Conservation (phyloP, 2,888 invertebrate species). For the Cylindroiulus punctatus region DNA sequence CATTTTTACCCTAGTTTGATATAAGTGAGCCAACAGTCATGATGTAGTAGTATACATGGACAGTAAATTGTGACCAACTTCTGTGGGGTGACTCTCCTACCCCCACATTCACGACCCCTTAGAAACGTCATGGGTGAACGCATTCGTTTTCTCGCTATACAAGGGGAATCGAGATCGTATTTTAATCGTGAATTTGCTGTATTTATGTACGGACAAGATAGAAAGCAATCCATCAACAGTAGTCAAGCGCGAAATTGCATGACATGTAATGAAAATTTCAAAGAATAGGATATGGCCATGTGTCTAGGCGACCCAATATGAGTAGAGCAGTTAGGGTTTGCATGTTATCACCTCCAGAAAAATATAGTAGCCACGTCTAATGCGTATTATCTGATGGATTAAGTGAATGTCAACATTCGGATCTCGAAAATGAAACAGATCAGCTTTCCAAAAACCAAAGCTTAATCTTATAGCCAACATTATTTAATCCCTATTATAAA, state of each 20-base stretch:
- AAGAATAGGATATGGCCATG: slow-evolving; percentile 24
- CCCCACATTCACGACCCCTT: neutral
- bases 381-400: neutral
- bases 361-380: neutral
- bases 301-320: neutral
- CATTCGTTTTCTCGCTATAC: slow-evolving; percentile 16
- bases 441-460: neutral
- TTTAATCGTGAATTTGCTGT: slow-evolving; percentile 43
- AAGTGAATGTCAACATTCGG: neutral
- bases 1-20: too few relatives aligned
- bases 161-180: slow-evolving; percentile 37
- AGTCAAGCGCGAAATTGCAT: slow-evolving; percentile 51
- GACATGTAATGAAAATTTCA: slow-evolving; percentile 48
- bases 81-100: neutral
- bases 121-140: slow-evolving; percentile 30
- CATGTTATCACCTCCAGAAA: neutral
- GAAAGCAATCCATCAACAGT: slow-evolving; percentile 51
- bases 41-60: too few relatives aligned
- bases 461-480: neutral
- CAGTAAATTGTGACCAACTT: neutral
- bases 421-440: neutral
- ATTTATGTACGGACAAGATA: slow-evolving; percentile 49
- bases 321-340: neutral
- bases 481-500: neutral
- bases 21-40: neutral